phyloP scores from a whole-genome alignment of 2,888 invertebrate genomes.

The Melanchra persicariae region DNA sequence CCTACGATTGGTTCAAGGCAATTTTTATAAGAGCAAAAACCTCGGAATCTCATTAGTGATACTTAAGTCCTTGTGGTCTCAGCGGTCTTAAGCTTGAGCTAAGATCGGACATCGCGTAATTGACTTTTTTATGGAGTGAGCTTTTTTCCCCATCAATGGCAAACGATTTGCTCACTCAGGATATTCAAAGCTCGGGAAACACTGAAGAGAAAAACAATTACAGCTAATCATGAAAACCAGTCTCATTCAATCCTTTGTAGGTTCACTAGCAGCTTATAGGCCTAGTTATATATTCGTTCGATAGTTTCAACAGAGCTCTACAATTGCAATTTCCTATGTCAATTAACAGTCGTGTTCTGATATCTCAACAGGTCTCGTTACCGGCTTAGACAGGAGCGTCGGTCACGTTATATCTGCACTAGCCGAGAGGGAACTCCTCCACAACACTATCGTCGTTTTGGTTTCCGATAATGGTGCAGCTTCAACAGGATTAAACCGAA shows the following conservation, averaged over 20 bases:
- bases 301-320: background rate
- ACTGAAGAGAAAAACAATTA: slow-evolving; percentile 31
- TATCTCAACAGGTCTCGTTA: slow-evolving; percentile 88
- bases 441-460: slow-evolving; percentile 95
- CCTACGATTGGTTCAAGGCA: background rate
- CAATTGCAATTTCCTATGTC: slow-evolving; percentile 10
- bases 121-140: slow-evolving; percentile 32
- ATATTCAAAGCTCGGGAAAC: slow-evolving; percentile 26
- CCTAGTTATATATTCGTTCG: background rate
- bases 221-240: background rate
- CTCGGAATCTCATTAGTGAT: slow-evolving; percentile 40
- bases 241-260: background rate
- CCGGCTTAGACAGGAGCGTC: slow-evolving; percentile 94
- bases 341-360: slow-evolving; percentile 35
- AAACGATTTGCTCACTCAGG: slow-evolving; percentile 28
- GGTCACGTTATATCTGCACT: slow-evolving; percentile 93
- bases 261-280: background rate
- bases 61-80: slow-evolving; percentile 30
- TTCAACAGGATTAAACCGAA: slow-evolving; percentile 91
- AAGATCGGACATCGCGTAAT: slow-evolving; percentile 36
- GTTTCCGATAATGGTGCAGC: slow-evolving; percentile 96
- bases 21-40: slow-evolving; percentile 12
- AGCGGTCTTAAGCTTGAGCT: slow-evolving; percentile 18
- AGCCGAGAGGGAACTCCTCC: slow-evolving; percentile 91
- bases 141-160: slow-evolving; percentile 32